These are phyloP conservation scores for Perca flavescens DNA, from an alignment of 2,113 vertebrate genomes.

Conservation along the genomic window DNA sequence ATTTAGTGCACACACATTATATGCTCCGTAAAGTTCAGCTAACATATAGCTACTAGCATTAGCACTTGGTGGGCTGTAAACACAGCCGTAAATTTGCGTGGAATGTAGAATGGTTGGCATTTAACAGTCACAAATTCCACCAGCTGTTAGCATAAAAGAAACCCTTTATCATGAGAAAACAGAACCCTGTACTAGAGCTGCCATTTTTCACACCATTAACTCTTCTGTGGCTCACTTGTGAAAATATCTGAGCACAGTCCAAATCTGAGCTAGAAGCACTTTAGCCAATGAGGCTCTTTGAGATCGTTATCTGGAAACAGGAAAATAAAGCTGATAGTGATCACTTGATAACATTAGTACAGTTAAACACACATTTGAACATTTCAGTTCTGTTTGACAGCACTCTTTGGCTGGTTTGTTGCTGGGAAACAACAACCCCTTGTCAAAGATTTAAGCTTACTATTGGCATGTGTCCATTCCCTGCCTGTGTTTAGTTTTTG, in stretches of 20 bases:
- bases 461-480: not conserved
- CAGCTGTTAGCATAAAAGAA: not conserved
- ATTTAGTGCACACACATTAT: too few relatives aligned
- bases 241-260: not conserved
- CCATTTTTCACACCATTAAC: not conserved
- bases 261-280: not conserved
- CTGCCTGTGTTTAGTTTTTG: not conserved
- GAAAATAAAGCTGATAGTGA: slow-evolving; percentile 1
- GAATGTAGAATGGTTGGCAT: too few relatives aligned
- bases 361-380: not conserved
- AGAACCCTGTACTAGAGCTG: not conserved
- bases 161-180: not conserved
- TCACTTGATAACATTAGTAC: not conserved
- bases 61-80: too few relatives aligned
- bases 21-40: too few relatives aligned
- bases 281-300: not conserved
- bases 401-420: slow-evolving; percentile 10
- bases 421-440: slow-evolving; percentile 26
- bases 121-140: too few relatives aligned
- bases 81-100: too few relatives aligned
- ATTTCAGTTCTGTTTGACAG: slow-evolving; percentile 22
- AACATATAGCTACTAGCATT: too few relatives aligned
- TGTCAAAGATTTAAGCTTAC: slow-evolving; percentile 12
- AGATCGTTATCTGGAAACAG: not conserved
- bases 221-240: not conserved